These are phyloP conservation scores for Nemapogon koenigi DNA, from an alignment of 2,888 invertebrate genomes.

Conservation along the genomic window DNA sequence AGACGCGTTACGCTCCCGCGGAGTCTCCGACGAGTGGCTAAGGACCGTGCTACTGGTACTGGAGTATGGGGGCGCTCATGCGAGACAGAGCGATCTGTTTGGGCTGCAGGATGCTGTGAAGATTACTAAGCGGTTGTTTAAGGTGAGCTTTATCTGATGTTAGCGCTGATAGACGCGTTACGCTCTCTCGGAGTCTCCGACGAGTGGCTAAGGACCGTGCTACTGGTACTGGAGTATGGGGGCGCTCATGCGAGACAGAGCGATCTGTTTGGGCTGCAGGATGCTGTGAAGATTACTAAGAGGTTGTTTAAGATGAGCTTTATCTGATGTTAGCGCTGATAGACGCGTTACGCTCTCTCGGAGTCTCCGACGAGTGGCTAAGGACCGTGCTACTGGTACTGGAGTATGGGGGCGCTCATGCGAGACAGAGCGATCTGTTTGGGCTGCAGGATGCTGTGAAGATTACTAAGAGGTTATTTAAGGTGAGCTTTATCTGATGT, in stretches of 20 bases:
- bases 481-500: conserved; percentile 62
- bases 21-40: conserved; percentile 69
- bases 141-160: conserved; percentile 60
- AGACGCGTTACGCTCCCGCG: conserved; percentile 74
- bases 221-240: conserved; percentile 81
- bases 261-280: conserved; percentile 85
- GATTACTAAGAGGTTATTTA: conserved; percentile 89
- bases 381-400: conserved; percentile 71
- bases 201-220: conserved; percentile 64
- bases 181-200: conserved; percentile 76
- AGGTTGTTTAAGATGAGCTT: conserved; percentile 75
- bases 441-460: conserved; percentile 84
- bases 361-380: conserved; percentile 69
- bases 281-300: conserved; percentile 91
- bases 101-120: conserved; percentile 84
- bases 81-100: conserved; percentile 83
- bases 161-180: conserved; percentile 77
- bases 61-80: conserved; percentile 86
- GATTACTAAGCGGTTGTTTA: conserved; percentile 89
- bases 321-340: conserved; percentile 75
- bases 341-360: conserved; percentile 74
- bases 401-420: conserved; percentile 86
- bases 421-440: conserved; percentile 83
- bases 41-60: conserved; percentile 71
- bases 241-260: conserved; percentile 81